These are phyloP conservation scores for Prunella fulvescens DNA, from an alignment of 2,113 vertebrate genomes.

Conservation along the genomic window DNA sequence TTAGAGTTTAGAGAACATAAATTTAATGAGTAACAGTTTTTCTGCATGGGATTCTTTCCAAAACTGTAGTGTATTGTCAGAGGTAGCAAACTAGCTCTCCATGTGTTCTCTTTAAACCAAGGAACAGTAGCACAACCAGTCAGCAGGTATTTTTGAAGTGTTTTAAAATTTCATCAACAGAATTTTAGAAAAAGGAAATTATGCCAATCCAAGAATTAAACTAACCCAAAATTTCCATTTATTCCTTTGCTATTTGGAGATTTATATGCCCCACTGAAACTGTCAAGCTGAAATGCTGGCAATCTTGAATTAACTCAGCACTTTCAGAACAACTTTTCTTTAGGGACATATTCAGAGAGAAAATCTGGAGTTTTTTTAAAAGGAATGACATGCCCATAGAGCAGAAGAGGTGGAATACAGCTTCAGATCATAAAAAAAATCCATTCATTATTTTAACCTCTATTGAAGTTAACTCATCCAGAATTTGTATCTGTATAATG, in stretches of 20 bases:
- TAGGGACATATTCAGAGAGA: conserved; percentile 10
- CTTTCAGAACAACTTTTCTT: conserved; percentile 33
- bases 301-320: conserved; percentile 37
- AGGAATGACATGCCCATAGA: background rate
- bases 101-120: background rate
- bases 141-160: background rate
- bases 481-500: background rate
- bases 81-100: background rate
- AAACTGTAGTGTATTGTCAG: background rate
- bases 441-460: background rate
- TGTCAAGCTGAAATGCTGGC: conserved; percentile 12
- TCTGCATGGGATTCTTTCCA: background rate
- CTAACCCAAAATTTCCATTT: conserved; percentile 11
- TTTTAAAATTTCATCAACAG: background rate
- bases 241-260: background rate
- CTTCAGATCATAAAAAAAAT: background rate
- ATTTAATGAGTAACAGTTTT: conserved; percentile 11
- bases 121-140: background rate
- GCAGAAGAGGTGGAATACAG: background rate
- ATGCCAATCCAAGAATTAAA: background rate
- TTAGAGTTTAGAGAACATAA: conserved; percentile 1
- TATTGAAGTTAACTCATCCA: background rate
- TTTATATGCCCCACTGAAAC: conserved; percentile 33
- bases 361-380: background rate
- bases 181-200: background rate